Evolutionary conservation across 2,888 invertebrate species (phyloP), one percentile per base, ranked within the genome.

Genomic region (Tryphoninae sp.): DNA sequence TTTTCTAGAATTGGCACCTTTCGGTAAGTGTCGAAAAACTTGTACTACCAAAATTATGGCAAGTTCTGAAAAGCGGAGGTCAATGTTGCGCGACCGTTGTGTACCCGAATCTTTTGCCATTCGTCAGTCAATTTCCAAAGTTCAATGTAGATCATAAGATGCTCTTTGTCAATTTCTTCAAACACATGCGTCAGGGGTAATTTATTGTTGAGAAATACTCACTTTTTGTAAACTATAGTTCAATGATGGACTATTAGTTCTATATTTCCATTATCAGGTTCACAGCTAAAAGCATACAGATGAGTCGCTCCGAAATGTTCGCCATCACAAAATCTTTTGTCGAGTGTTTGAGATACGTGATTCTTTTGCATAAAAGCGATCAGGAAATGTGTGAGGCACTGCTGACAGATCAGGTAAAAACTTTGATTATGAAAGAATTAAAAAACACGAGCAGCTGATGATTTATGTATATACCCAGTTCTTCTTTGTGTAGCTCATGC

Each of bases 1-100:
- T 89, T 83, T 92, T 92, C 51, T 90, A 96, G 96, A 94, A 95
- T 73, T 96, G 96, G 94, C 94, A 95, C 93, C 92, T 92, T 55
- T 93, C 94, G 87, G 93, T 97, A 3, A 96, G 95, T 88, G 93
- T 96, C 67, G 95, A 95, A 82, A 97, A 97, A 89, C 93, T 95
- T 1, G 93, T 97, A 49, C 91, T 96, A 79, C 95, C 96, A 0
- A 96, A 96, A 91, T 89, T 97, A n/a, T 95, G 94, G 91, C 92
- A 93, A 65, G 92, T 96, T 55, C 89, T 97, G 58, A 94, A 94
- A 83, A 94, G 94, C 87, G 97, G 96, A 68, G 97, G 96, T 0
- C 94, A 96, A 92, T 96, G 96, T 33, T 96, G 95, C 91, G 96
- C 97, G 8, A 92, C 93, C 71, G 93, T 94, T 7, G 94, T 97